Conservation (phyloP, 2,888 invertebrate genomes). For the Tetragonula carbonaria region DNA sequence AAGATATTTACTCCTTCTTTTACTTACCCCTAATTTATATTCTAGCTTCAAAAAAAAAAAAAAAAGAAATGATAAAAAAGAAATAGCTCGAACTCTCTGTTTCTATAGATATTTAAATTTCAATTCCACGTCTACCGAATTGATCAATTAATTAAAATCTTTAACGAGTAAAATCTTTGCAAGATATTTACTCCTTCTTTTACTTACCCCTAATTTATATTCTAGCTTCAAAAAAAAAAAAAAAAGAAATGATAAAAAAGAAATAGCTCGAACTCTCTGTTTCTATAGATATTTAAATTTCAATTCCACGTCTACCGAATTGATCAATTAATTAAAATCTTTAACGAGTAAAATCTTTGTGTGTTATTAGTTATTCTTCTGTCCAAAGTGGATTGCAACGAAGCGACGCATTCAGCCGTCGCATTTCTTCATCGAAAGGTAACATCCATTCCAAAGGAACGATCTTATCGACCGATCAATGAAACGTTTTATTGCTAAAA, state of each 20-base stretch:
- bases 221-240: not conserved
- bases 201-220: not conserved
- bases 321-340: not conserved
- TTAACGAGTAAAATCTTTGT: too few species aligned
- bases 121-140: not conserved
- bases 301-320: not conserved
- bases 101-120: not conserved
- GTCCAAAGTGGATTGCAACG: not conserved
- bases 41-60: not conserved
- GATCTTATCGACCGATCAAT: slow-evolving; percentile 29
- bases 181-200: not conserved
- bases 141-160: not conserved
- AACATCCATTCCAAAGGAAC: not conserved
- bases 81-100: not conserved
- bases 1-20: not conserved
- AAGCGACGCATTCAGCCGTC: not conserved
- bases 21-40: not conserved
- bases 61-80: not conserved
- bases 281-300: not conserved
- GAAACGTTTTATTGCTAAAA: slow-evolving; percentile 20
- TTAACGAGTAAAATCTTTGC: too few species aligned
- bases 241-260: not conserved
- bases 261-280: not conserved
- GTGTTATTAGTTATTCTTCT: not conserved
- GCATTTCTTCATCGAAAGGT: not conserved